Conservation (phyloP, 2,888 invertebrate species). For the Sinhomidia bicolor region DNA sequence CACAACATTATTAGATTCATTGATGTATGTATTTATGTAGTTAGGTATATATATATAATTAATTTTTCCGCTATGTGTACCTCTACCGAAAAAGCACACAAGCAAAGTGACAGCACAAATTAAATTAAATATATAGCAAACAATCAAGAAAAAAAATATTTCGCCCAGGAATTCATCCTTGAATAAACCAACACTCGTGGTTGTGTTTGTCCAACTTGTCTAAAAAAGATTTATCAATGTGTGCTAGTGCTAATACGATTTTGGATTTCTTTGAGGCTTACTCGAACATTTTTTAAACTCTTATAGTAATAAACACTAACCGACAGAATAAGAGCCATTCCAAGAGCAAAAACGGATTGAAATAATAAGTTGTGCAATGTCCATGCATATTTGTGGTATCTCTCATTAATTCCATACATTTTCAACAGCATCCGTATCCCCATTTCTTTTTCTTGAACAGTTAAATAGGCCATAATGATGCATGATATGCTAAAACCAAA, state of each 20-base stretch:
- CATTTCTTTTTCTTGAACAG: conserved; percentile 55
- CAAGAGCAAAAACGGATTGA: conserved; percentile 24
- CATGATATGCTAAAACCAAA: conserved; percentile 47
- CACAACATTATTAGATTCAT: too few relatives aligned
- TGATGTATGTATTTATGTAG: too few relatives aligned
- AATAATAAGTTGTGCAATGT: conserved; percentile 48
- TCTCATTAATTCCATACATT: conserved; percentile 58
- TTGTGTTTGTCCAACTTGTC: conserved; percentile 59
- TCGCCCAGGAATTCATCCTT: conserved; percentile 24
- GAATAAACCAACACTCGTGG: background rate
- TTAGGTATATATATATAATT: too few relatives aligned
- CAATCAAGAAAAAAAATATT: conserved; percentile 55
- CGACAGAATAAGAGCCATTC: conserved; percentile 55
- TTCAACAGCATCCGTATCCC: conserved; percentile 53
- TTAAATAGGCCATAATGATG: conserved; percentile 57
- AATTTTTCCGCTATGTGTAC: too few relatives aligned
- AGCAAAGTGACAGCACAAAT: conserved; percentile 50
- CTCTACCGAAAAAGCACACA: conserved; percentile 61
- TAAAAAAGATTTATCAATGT: conserved; percentile 7
- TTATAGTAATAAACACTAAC: conserved; percentile 23
- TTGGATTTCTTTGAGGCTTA: too few relatives aligned
- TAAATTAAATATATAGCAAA: conserved; percentile 57
- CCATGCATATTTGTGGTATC: conserved; percentile 63
- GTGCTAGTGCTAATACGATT: too few relatives aligned
- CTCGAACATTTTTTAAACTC: too few relatives aligned